Conservation (phyloP, 1,140 invertebrate genomes). For the Drosophila malerkotliana region DNA sequence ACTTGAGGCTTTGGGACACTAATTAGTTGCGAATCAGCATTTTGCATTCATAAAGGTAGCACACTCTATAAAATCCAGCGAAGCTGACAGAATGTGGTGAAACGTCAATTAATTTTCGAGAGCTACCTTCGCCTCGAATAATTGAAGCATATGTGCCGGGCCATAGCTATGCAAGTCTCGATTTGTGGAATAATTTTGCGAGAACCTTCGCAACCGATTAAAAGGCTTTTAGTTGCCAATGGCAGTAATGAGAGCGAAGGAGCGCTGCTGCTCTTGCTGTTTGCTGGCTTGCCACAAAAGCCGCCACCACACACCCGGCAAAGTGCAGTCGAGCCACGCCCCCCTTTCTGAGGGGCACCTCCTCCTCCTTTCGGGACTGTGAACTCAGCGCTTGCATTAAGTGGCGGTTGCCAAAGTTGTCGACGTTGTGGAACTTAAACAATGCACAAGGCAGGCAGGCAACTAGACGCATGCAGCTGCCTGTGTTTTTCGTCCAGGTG, state of each 20-base stretch:
- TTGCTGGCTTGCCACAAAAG: constrained; percentile 72
- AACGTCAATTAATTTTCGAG: constrained; percentile 38
- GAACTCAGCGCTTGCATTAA: constrained; percentile 67
- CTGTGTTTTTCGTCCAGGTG: constrained; percentile 28
- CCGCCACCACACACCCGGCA: constrained; percentile 67
- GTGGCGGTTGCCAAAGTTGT: constrained; percentile 77
- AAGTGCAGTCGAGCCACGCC: constrained; percentile 56
- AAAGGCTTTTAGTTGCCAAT: constrained; percentile 67
- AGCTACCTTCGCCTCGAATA: constrained; percentile 8
- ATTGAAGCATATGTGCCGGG: neutral
- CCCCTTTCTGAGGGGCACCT: neutral
- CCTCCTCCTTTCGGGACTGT: neutral
- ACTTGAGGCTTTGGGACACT: constrained; percentile 5
- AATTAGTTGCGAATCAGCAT: constrained; percentile 31
- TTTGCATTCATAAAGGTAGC: constrained; percentile 10
- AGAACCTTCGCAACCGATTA: constrained; percentile 68
- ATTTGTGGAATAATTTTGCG: constrained; percentile 62
- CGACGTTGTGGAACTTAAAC: constrained; percentile 75
- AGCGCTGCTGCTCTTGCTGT: constrained; percentile 42
- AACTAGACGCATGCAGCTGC: constrained; percentile 12
- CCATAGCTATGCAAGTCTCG: constrained; percentile 15
- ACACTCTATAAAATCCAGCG: constrained; percentile 4
- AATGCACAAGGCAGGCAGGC: constrained; percentile 51
- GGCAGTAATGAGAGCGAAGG: constrained; percentile 41
- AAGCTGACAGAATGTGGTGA: constrained; percentile 40